Percentiles rank a stretch among this genome's conserved stretches.
These are phyloP conservation scores for Tadarida brasiliensis DNA, from an alignment of 2,797 vertebrate genomes.

Conservation along the genomic window DNA sequence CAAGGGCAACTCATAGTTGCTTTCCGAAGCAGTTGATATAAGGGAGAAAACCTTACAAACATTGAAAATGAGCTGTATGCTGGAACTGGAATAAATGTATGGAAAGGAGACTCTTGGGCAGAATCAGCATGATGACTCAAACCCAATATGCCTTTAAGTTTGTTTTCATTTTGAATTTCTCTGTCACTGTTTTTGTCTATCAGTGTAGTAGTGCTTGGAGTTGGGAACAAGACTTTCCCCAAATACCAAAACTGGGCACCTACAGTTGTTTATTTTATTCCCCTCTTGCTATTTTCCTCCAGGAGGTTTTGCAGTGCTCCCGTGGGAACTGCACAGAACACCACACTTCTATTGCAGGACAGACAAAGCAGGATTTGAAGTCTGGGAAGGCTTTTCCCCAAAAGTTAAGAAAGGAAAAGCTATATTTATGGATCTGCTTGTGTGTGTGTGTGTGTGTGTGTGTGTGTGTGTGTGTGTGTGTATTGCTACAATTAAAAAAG, in stretches of 20 bases:
- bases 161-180: constrained; percentile 48
- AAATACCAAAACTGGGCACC: constrained; percentile 77
- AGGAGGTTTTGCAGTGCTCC: constrained; percentile 65
- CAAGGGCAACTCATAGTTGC: not conserved
- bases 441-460: not conserved
- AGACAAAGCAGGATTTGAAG: constrained; percentile 46
- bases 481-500: not conserved
- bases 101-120: not conserved
- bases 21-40: not conserved
- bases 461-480: not conserved
- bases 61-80: not conserved
- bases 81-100: not conserved
- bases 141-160: constrained; percentile 24
- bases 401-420: constrained; percentile 63
- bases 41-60: not conserved
- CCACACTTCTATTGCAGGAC: constrained; percentile 34
- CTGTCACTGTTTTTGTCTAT: constrained; percentile 72
- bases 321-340: not conserved
- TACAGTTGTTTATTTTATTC: constrained; percentile 54
- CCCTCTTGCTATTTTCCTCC: constrained; percentile 74
- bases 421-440: constrained; percentile 70
- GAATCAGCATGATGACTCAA: constrained; percentile 48
- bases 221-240: constrained; percentile 73
- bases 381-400: constrained; percentile 68
- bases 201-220: constrained; percentile 61